Base-by-base conservation (phyloP, 2,113 vertebrate genomes). In the Entosphenus tridentatus region DNA sequence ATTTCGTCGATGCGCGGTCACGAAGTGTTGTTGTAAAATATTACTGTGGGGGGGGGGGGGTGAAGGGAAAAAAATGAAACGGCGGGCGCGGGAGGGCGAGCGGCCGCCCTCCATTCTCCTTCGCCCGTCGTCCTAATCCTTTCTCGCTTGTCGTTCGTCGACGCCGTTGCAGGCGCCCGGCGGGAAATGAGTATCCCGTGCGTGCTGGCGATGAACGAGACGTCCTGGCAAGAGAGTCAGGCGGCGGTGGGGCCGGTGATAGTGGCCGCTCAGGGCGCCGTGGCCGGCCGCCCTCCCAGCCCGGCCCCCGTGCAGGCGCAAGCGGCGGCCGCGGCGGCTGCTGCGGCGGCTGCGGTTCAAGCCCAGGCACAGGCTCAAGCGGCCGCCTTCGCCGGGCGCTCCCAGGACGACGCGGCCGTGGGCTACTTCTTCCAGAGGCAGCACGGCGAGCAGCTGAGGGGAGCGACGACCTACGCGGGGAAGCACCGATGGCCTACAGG, bases 121-220 rank as follows among this genome's bases (percentile, higher is more conserved):
- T 65, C 21, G 62, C n/a, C 62, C 39, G 39, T 54, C 12, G 5
- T 54, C 8, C 12, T 14, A 4, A 21, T 1, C 55, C 39, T 62
- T 71, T 5, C 21, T 5, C 21, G 16, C 55, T 67, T 3, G 54
- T 18, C 70, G 3, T 11, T 55, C 13, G n/a, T 9, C n/a, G 21
- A 65, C 21, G n/a, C 62, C 67, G 57, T 2, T 72, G 12, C 68
- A 82, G 79, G 75, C 81, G 81, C 80, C 76, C 9, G 75, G 11
- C 70, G 74, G 80, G 79, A 76, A 81, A 79, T 84, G 81, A 83
- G 78, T 75, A 74, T 85, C 80, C 80, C 74, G 72, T 82, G 81
- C 80, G 80, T 81, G 76, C 75, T 82, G 78, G 80, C 80, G 75
- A 81, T 80, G 82, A 83, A 78, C 83, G 83, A 85, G 80, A 82